phyloP scores from a whole-genome alignment of 1,140 invertebrate species.

The Luehdorfia chinensis region DNA sequence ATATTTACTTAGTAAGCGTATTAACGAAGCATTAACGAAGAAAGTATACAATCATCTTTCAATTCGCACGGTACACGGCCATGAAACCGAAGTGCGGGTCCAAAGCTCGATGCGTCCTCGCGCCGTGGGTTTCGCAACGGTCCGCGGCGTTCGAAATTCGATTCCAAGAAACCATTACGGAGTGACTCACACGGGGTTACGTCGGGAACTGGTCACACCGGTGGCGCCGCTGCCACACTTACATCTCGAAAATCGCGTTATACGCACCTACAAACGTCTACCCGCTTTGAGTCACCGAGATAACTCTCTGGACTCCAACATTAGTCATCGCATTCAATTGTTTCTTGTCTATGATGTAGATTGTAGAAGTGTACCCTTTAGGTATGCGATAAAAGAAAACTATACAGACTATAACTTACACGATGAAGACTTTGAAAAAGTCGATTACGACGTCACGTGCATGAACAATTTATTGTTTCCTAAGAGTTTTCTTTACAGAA shows the following conservation, averaged over 20 bases:
- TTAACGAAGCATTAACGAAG: too few relatives aligned
- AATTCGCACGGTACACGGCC: slow-evolving; percentile 26
- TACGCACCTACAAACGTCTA: not conserved
- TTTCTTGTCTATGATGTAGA: slow-evolving; percentile 7
- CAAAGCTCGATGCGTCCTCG: slow-evolving; percentile 17
- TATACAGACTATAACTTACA: too few relatives aligned
- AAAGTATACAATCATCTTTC: not conserved
- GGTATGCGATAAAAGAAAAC: too few relatives aligned
- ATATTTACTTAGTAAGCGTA: too few relatives aligned
- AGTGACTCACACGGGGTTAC: slow-evolving; percentile 44
- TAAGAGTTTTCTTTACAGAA: too few relatives aligned
- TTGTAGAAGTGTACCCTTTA: too few relatives aligned
- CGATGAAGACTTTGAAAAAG: too few relatives aligned
- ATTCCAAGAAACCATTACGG: slow-evolving; percentile 60
- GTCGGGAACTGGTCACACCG: slow-evolving; percentile 45
- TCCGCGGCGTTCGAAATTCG: slow-evolving; percentile 46
- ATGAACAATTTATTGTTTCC: too few relatives aligned
- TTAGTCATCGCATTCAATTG: not conserved
- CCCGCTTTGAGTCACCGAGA: slow-evolving; percentile 29
- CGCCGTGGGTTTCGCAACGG: slow-evolving; percentile 46
- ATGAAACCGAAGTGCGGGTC: slow-evolving; percentile 21
- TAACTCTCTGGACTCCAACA: not conserved
- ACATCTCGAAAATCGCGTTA: not conserved
- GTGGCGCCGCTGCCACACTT: slow-evolving; percentile 29
- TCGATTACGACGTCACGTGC: too few relatives aligned